Conservation (phyloP, 2,888 invertebrate species). For the Entomobrya proxima region DNA sequence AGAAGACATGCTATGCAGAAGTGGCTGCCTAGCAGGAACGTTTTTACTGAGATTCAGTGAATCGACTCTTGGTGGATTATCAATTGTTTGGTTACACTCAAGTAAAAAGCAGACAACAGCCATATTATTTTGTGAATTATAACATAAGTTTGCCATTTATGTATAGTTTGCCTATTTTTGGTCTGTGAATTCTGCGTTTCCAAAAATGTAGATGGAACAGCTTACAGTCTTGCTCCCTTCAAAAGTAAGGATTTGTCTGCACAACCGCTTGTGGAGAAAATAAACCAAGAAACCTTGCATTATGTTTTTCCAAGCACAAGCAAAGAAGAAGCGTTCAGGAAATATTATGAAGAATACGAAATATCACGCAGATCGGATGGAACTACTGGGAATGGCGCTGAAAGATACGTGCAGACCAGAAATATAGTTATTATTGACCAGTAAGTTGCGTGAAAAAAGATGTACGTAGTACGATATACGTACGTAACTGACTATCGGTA, state of each 20-base stretch:
- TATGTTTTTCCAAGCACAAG: slow-evolving; percentile 14
- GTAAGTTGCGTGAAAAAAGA: not conserved
- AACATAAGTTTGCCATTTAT: not conserved
- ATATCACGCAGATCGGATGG: not conserved
- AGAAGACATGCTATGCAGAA: slow-evolving; percentile 22
- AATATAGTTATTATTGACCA: not conserved
- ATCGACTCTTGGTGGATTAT: not conserved
- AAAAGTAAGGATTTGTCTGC: slow-evolving; percentile 16
- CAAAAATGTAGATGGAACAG: slow-evolving; percentile 44
- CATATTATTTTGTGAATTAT: not conserved
- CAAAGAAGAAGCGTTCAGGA: slow-evolving; percentile 29
- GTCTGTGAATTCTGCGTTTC: not conserved
- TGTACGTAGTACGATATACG: not conserved
- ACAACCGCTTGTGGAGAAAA: not conserved
- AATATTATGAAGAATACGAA: slow-evolving; percentile 4
- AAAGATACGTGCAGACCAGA: not conserved
- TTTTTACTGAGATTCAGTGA: slow-evolving; percentile 41
- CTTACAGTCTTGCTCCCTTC: slow-evolving; percentile 31
- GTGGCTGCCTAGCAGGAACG: slow-evolving; percentile 35
- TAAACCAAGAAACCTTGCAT: slow-evolving; percentile 21
- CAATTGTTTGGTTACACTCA: slow-evolving; percentile 37
- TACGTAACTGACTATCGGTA: not conserved
- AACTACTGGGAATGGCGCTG: not conserved
- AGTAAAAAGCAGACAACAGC: too few species aligned
- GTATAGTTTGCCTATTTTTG: not conserved